These are phyloP conservation scores for Stictonetta naevosa DNA, from an alignment of 2,113 vertebrate genomes.

Conservation along the genomic window DNA sequence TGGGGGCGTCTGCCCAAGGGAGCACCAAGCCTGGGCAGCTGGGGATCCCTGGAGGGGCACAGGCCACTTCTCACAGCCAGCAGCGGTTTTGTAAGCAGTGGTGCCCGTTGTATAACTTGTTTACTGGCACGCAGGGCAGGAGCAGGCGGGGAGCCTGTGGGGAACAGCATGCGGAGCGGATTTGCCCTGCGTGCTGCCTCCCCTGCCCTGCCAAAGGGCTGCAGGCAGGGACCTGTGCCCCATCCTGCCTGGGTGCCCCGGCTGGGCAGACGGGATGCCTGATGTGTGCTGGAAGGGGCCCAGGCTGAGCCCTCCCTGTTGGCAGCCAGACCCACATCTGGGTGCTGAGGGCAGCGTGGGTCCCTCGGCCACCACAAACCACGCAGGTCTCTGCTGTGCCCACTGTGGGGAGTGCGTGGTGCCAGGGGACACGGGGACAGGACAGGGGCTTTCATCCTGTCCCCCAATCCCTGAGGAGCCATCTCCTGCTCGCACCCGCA, in stretches of 20 bases:
- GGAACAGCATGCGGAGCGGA: neutral
- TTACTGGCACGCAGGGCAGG: neutral
- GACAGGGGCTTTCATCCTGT: neutral
- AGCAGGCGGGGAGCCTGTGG: neutral
- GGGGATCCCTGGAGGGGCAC: too few relatives aligned
- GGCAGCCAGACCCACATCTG: fast-evolving
- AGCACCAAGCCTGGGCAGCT: neutral
- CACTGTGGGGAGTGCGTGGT: neutral
- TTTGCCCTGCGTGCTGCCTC: fast-evolving
- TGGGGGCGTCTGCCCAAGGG: neutral
- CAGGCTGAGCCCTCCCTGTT: neutral
- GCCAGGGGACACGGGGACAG: neutral
- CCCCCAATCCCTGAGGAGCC: neutral
- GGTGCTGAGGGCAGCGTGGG: neutral
- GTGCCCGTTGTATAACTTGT: conserved; percentile 63
- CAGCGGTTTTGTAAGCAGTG: conserved; percentile 20
- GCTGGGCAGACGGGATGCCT: neutral
- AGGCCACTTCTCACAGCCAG: neutral
- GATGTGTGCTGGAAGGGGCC: neutral
- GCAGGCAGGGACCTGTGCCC: neutral
- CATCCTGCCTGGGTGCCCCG: neutral
- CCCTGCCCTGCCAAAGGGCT: neutral
- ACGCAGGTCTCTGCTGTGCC: neutral
- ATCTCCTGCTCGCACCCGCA: conserved; percentile 36
- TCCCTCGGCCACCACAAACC: neutral